Conservation (phyloP, 2,113 vertebrate genomes). For the Sander lucioperca region DNA sequence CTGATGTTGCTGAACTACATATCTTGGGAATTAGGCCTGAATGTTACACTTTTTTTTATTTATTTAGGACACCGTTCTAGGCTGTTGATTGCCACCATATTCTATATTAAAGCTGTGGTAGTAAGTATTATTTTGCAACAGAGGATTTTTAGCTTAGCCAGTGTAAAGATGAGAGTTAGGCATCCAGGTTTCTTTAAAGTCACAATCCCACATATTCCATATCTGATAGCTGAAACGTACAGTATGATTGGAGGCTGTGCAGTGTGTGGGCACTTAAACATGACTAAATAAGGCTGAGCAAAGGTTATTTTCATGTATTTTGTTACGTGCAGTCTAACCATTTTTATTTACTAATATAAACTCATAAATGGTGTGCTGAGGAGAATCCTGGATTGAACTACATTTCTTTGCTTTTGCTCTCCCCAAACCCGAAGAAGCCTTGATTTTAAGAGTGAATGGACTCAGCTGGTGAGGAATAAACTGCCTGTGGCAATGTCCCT, state of each 20-base stretch:
- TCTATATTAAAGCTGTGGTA: slow-evolving; percentile 10
- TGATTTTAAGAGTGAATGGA: slow-evolving; percentile 35
- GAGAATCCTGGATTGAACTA: slow-evolving; percentile 8
- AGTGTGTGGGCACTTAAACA: not conserved
- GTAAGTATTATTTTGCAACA: slow-evolving; percentile 33
- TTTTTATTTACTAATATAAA: slow-evolving; percentile 25
- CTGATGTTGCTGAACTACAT: slow-evolving; percentile 43
- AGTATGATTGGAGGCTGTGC: not conserved
- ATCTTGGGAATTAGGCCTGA: slow-evolving; percentile 49
- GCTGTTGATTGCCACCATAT: slow-evolving; percentile 34
- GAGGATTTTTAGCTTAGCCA: not conserved
- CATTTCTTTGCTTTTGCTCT: not conserved
- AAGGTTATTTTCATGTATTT: slow-evolving; percentile 17
- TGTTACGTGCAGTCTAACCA: not conserved
- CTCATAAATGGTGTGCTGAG: not conserved
- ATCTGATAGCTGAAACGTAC: not conserved
- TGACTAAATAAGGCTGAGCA: not conserved
- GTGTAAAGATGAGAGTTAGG: not conserved
- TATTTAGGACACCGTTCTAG: slow-evolving; percentile 34
- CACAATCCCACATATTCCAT: not conserved
- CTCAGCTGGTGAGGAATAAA: slow-evolving; percentile 56
- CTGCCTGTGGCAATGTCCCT: slow-evolving; percentile 39
- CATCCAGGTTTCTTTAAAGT: not conserved
- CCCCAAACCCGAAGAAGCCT: not conserved
- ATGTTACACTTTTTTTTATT: slow-evolving; percentile 36